Evolutionary conservation across 2,113 vertebrate species (phyloP), one percentile per base, ranked within the genome.

Genomic region (Perognathus longimembris): DNA sequence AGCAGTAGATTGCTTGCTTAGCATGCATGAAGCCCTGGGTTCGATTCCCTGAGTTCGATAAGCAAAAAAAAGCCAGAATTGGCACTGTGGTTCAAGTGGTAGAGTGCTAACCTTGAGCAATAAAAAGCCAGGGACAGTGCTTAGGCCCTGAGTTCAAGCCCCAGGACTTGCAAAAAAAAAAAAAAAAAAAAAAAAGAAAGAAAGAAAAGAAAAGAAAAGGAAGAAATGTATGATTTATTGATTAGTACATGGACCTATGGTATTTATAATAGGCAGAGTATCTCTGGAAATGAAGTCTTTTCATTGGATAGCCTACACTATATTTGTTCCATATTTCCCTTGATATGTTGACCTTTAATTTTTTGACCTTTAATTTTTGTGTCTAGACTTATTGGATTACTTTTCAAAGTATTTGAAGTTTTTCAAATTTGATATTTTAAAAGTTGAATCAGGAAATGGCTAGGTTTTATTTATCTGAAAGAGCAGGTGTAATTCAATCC

Each of bases 391-490:
- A 50, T 63, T 74, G 82, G 1, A 86, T 84, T 89, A 20, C 6
- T 91, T 77, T 93, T 76, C 2, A 57, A 92, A 81, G 38, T 2
- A 88, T 69, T 57, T 80, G 42, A 67, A 79, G 26, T 73, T 95
- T 92, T 85, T 34, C 28, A 91, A 82, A 76, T 67, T 84, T 95
- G 28, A 21, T 85, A 63, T 77, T 85, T 93, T 36, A 83, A 88
- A 30, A 76, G 71, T 40, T 74, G 30, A 83, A 85, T 59, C 10
- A 73, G 40, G 6, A 18, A 66, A 66, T 18, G 77, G 74, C 34
- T 78, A 63, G 26, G 20, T 75, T 93, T 74, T 24, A n/a, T 83
- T 66, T 81, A 63, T 28, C 10, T 93, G 80, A 73, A 28, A 95
- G 61, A 75, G 61, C 18, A 86, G 80, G 79, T 83, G 1, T 78